Conservation (phyloP, 2,888 invertebrate species). For the Heteromurus nitidus region DNA sequence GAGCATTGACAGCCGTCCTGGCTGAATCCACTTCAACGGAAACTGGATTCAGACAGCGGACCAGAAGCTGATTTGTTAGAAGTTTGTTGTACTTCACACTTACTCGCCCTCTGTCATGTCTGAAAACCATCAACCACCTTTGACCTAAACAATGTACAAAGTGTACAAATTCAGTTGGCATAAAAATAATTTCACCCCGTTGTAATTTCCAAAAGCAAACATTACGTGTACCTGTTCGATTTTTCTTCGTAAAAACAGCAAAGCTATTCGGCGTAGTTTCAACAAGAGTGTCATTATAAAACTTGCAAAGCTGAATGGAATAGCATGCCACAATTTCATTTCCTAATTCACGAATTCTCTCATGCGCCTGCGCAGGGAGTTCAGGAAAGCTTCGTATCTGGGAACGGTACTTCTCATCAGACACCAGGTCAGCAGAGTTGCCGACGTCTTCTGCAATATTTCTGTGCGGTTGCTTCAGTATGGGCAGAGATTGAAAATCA, state of each 20-base stretch:
- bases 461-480: constrained; percentile 40
- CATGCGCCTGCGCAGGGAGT: constrained; percentile 61
- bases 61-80: constrained; percentile 51
- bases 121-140: constrained; percentile 54
- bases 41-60: constrained; percentile 51
- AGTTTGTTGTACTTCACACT: constrained; percentile 47
- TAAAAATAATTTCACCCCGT: background rate
- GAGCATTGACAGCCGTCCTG: constrained; percentile 9
- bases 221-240: constrained; percentile 48
- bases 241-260: constrained; percentile 54
- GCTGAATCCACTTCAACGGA: constrained; percentile 53
- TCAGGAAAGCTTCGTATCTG: constrained; percentile 58
- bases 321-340: constrained; percentile 64
- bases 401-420: constrained; percentile 51
- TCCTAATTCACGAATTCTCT: constrained; percentile 62
- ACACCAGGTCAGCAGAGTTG: background rate
- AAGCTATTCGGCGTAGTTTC: constrained; percentile 50
- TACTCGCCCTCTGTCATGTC: constrained; percentile 43
- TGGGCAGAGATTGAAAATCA: constrained; percentile 38
- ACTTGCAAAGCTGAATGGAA: constrained; percentile 45
- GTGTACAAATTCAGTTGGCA: too few species aligned
- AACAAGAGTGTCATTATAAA: constrained; percentile 45
- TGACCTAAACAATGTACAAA: constrained; percentile 39
- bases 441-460: background rate
- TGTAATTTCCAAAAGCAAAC: background rate